phyloP scores from a whole-genome alignment of 2,888 invertebrate genomes.

The Cerceris rybyensis region DNA sequence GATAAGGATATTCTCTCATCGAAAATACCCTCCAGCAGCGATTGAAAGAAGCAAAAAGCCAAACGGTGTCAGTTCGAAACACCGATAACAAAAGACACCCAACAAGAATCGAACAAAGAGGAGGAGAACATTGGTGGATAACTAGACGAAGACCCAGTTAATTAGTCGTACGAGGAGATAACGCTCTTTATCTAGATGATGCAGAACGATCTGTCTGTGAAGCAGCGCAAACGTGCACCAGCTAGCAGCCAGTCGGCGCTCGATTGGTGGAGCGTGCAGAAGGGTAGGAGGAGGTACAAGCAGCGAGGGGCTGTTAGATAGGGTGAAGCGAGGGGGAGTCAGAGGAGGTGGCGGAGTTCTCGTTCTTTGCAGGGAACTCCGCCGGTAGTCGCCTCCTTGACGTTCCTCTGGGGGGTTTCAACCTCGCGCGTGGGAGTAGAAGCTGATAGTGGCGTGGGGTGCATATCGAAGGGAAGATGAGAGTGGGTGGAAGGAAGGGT shows the following conservation, averaged over 20 bases:
- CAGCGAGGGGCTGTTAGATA: constrained; percentile 39
- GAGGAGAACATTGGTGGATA: constrained; percentile 14
- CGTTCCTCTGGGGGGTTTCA: constrained; percentile 69
- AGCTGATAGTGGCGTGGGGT: constrained; percentile 69
- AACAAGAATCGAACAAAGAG: constrained; percentile 19
- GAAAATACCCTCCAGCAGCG: too few species aligned
- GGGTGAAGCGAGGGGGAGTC: constrained; percentile 11
- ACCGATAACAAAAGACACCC: not conserved
- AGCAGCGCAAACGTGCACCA: constrained; percentile 43
- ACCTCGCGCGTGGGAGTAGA: constrained; percentile 64
- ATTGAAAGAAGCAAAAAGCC: not conserved
- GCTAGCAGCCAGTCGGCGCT: constrained; percentile 48
- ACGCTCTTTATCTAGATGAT: constrained; percentile 48
- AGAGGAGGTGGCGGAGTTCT: constrained; percentile 49
- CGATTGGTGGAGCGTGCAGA: constrained; percentile 56
- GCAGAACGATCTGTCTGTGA: constrained; percentile 45
- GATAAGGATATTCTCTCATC: too few species aligned
- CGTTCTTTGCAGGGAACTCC: constrained; percentile 64
- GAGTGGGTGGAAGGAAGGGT: constrained; percentile 56
- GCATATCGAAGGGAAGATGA: constrained; percentile 71
- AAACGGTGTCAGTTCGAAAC: not conserved
- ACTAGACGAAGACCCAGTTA: constrained; percentile 33
- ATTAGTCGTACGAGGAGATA: constrained; percentile 50
- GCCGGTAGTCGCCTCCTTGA: constrained; percentile 68
- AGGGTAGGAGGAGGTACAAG: constrained; percentile 52